Evolutionary conservation across 2,888 invertebrate genomes (phyloP).

Genomic region (Masnerella sp.): DNA sequence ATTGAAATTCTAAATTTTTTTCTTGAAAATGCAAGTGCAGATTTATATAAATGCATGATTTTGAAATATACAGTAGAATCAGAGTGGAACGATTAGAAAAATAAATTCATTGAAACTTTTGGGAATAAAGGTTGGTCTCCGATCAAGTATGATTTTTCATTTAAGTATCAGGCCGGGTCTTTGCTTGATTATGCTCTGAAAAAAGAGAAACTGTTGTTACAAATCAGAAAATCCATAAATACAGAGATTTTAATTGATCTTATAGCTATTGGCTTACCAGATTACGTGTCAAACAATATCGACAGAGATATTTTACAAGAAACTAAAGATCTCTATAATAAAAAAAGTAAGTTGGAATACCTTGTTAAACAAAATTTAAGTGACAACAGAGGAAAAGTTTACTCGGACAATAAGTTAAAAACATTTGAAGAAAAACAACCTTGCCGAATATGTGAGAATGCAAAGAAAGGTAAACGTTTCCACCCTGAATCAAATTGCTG

Average conservation of each 20-base stretch:
- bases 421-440: too few relatives aligned
- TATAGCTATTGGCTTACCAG: constrained; percentile 3
- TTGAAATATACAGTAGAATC: constrained; percentile 32
- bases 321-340: constrained; percentile 65
- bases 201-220: constrained; percentile 60
- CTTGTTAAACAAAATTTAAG: too few relatives aligned
- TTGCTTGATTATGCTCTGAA: constrained; percentile 54
- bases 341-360: too few relatives aligned
- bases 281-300: constrained; percentile 35
- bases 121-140: constrained; percentile 54
- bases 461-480: too few relatives aligned
- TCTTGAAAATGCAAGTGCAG: constrained; percentile 57
- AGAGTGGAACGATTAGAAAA: constrained; percentile 39
- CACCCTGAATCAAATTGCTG: too few relatives aligned
- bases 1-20: constrained; percentile 62
- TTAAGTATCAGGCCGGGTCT: constrained; percentile 41
- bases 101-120: constrained; percentile 39
- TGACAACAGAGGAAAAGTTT: too few relatives aligned
- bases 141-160: constrained; percentile 47
- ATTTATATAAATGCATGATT: constrained; percentile 59
- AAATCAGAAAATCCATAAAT: constrained; percentile 62
- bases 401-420: too few relatives aligned
- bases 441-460: too few relatives aligned
- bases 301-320: constrained; percentile 59
- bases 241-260: constrained; percentile 18